Evolutionary conservation across 35 echinoderm and acorn worm species (phyloP), one percentile per base, ranked within the genome.

Genomic region (Apostichopus japonicus): DNA sequence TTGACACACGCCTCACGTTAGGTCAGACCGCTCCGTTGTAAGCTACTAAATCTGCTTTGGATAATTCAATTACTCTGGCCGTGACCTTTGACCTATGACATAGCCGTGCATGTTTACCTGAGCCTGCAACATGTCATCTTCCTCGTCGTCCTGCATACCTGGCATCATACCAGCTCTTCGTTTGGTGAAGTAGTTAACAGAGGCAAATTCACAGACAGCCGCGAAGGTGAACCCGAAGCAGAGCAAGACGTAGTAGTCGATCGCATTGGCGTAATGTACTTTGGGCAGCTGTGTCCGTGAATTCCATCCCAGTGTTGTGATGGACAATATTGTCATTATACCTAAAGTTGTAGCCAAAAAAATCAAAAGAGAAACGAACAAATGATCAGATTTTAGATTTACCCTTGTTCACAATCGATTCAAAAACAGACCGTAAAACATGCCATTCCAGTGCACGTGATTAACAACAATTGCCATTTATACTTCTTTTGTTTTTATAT

Each of bases 101-200:
- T 61, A 4, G 8, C 57, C 57, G 13, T 61, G 7, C 57, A 61
- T 61, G 7, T 17, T 94, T 91, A 94, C 92, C 94, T 95, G 83
- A 23, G 94, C 93, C 81, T 95, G 94, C n/a, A 92, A 88, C 73
- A 95, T 80, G 71, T 98, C 92, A 54, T 98, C 96, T 72, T 98
- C 96, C 27, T 96, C 95, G 24, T 98, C 94, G 77, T 98, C 96
- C 16, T 93, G 94, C 94, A 95, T 98, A 5, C 94, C 96, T 0
- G 96, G 94, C 62, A 98, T 92, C 91, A 88, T 98, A 14, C 96
- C 96, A 15, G 92, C 94, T 56, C 96, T 81, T 51, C 96, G 57
- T 87, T 98, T 98, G 6, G 96, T 98, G 55, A 98, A 96, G 57
- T 96, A 98, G 65, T 96, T 98, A 9, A 96, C 97, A 4, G 95